Base-by-base conservation (phyloP, 2,888 invertebrate genomes). In the Metopia argyrocephala region DNA sequence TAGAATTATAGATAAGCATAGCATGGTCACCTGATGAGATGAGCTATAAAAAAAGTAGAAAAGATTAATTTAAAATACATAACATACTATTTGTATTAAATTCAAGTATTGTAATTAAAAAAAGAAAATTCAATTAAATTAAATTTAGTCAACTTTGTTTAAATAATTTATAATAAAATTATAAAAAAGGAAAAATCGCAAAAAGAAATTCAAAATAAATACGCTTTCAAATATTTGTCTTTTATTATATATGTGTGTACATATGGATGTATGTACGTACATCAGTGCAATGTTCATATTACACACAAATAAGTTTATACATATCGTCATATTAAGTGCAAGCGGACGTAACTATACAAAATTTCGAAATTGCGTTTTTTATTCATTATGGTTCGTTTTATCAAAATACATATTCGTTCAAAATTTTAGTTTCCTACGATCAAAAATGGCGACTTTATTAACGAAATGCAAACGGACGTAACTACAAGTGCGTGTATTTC, bases 251-350 rank as follows among this genome's bases (percentile, higher is more conserved):
- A n/a, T n/a, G n/a, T 48, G 18, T 52, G 7, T 45, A 38, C 20
- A n/a, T n/a, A n/a, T n/a, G n/a, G n/a, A n/a, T n/a, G n/a, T n/a
- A n/a, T n/a, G n/a, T n/a, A n/a, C n/a, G n/a, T n/a, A n/a, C n/a
- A n/a, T n/a, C n/a, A 50, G 78, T 61, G 61, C 78, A 78, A 78
- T 31, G 78, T 78, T 78, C 78, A 66, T 52, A 65, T 64, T 46
- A 20, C n/a, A n/a, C n/a, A n/a, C n/a, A n/a, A n/a, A n/a, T n/a
- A n/a, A n/a, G n/a, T n/a, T n/a, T n/a, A n/a, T n/a, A n/a, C n/a
- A n/a, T n/a, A n/a, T n/a, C n/a, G n/a, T n/a, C n/a, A n/a, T n/a
- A n/a, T n/a, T n/a, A n/a, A n/a, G n/a, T n/a, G n/a, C n/a, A n/a
- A n/a, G n/a, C n/a, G n/a, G n/a, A n/a, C n/a, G n/a, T n/a, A n/a